A percentile compares a stretch with the other conserved stretches of the same genome.
Conservation (phyloP, 2,113 vertebrate species). For the Lethenteron reissneri region DNA sequence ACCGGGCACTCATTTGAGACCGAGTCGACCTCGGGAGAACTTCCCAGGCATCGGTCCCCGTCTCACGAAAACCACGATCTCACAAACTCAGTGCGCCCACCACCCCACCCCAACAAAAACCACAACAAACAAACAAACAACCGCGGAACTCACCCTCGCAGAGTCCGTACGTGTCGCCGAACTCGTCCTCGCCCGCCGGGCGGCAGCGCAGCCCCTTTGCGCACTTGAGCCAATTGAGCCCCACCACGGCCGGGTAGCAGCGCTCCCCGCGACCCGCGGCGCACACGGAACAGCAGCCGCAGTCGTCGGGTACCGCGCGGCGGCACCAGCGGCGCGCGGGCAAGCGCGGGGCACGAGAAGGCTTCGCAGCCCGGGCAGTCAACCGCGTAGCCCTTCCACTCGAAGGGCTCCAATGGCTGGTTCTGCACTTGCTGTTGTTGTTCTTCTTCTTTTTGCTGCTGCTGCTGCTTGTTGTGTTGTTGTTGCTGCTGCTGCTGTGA, state of each 20-base stretch:
- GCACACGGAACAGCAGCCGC: conserved; percentile 79
- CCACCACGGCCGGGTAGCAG: conserved; percentile 84
- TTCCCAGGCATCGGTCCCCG: too few relatives aligned
- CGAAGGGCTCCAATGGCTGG: too few relatives aligned
- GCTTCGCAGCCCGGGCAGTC: conserved; percentile 65
- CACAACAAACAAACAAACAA: background rate
- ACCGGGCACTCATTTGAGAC: too few relatives aligned
- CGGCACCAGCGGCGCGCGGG: conserved; percentile 31
- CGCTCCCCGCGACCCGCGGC: conserved; percentile 61
- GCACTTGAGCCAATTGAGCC: conserved; percentile 92
- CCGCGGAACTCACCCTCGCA: conserved; percentile 50
- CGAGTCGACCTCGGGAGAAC: too few relatives aligned
- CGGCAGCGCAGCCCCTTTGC: conserved; percentile 79
- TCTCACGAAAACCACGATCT: too few relatives aligned
- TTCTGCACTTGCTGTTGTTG: too few relatives aligned
- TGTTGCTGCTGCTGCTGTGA: too few relatives aligned
- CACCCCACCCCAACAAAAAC: too few relatives aligned
- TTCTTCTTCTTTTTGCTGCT: too few relatives aligned
- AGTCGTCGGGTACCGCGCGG: conserved; percentile 73
- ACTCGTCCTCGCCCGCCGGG: conserved; percentile 87
- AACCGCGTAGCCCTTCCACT: conserved; percentile 45
- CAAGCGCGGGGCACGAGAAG: conserved; percentile 34
- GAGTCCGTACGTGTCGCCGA: conserved; percentile 79
- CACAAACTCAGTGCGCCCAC: too few relatives aligned
- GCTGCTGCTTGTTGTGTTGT: too few relatives aligned